These are phyloP conservation scores for Argopecten irradians DNA, from an alignment of 1,140 invertebrate species.

Conservation along the genomic window DNA sequence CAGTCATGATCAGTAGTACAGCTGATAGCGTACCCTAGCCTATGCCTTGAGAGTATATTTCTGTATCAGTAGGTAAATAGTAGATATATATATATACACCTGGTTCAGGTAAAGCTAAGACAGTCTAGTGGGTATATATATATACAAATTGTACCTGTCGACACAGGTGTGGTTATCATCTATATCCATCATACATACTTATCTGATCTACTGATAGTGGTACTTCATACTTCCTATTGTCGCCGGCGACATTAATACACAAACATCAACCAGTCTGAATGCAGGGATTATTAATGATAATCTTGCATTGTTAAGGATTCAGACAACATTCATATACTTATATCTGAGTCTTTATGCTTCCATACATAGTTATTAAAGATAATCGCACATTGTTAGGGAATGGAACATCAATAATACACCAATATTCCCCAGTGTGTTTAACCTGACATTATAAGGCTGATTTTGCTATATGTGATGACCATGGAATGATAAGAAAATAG, in stretches of 20 bases:
- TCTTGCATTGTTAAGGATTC: background rate
- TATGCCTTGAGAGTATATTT: too few relatives aligned
- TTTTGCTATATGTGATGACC: too few relatives aligned
- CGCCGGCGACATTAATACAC: background rate
- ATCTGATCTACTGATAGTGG: background rate
- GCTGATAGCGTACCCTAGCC: too few relatives aligned
- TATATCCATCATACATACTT: constrained; percentile 11
- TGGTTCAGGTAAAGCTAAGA: background rate
- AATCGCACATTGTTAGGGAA: background rate
- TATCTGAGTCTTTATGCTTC: too few relatives aligned
- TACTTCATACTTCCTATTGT: background rate
- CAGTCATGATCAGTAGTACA: background rate
- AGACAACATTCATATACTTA: too few relatives aligned
- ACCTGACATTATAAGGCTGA: too few relatives aligned
- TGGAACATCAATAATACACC: too few relatives aligned
- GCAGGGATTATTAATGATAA: background rate
- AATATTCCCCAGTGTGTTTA: too few relatives aligned
- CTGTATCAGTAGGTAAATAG: too few relatives aligned
- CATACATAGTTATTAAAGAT: background rate
- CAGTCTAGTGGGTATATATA: background rate
- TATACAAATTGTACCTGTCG: background rate
- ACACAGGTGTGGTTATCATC: background rate
- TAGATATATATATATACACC: background rate
- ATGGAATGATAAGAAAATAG: too few relatives aligned
- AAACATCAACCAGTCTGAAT: background rate